These are phyloP conservation scores for Cyclura pinguis DNA, from an alignment of 2,797 vertebrate genomes.

Conservation along the genomic window DNA sequence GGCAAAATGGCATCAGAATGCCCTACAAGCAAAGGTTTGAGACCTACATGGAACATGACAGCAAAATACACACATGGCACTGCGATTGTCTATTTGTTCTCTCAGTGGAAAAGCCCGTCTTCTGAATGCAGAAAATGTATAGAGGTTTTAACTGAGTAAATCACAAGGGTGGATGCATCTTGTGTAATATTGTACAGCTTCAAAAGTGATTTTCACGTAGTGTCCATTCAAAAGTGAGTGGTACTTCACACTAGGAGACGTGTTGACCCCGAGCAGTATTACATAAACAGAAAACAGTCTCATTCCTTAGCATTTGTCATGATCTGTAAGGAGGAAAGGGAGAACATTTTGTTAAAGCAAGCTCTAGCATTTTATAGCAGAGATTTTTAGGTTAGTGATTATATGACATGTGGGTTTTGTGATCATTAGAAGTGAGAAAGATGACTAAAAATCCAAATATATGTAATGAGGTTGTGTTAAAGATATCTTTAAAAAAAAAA, in stretches of 20 bases:
- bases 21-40: not conserved
- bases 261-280: not conserved
- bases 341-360: conserved; percentile 3
- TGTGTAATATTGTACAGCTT: not conserved
- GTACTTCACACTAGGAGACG: not conserved
- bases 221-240: not conserved
- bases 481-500: not conserved
- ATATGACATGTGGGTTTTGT: not conserved
- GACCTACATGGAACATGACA: not conserved
- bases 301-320: not conserved
- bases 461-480: conserved; percentile 2
- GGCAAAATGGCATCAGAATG: rapidly evolving
- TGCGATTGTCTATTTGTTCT: not conserved
- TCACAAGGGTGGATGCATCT: not conserved
- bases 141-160: not conserved
- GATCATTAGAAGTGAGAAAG: not conserved
- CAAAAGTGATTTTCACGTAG: not conserved
- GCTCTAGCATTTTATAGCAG: not conserved
- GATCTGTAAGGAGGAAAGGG: rapidly evolving
- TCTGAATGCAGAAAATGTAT: rapidly evolving
- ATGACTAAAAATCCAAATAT: not conserved
- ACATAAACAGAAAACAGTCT: not conserved
- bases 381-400: not conserved
- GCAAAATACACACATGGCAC: not conserved
- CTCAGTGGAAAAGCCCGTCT: not conserved